Evolutionary conservation across 2,888 invertebrate genomes (phyloP), one percentile per base, ranked within the genome.

Genomic region (Chorisops tibialis): DNA sequence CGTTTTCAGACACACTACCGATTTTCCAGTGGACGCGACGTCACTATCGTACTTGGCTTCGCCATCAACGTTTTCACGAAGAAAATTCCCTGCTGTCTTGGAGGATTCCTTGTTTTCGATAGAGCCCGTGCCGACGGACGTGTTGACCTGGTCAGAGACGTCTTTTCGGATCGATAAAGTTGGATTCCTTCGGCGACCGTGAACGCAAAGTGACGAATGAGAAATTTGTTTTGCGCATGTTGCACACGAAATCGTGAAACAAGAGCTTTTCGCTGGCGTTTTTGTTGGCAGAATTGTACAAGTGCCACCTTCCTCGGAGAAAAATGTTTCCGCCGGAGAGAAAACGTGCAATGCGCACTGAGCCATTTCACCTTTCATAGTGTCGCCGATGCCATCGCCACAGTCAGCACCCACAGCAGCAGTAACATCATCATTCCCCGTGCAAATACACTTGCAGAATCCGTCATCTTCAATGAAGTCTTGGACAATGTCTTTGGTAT

Each of bases 141-240:
- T 30, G 9, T 30, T 35, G 30, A n/a, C 56, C 35, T 56, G 30
- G 38, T 43, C 58, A 52, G 54, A 43, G 61, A 59, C 61, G 52
- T 59, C 61, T 61, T 61, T 50, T 61, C 59, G 58, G 64, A 64
- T 64, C 64, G 64, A 64, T 64, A 59, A 61, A 59, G 61, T 61
- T 37, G 45, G 30, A 30, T 52, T 59, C 49, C 59, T 49, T 41
- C 41, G 43, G 51, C 56, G 61, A 64, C 64, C 61, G 52, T 61
- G 58, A 64, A 62, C 47, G 58, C 64, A 64, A 51, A 64, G 49
- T 51, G 61, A 66, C 66, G 63, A 66, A 30, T 50, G 35, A 47
- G 11, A 47, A 59, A 47, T 45, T 45, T 67, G 69, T 38, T 50
- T 67, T 69, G 71, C 70, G 70, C 69, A 67, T 71, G 69, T 70